Evolutionary conservation across 2,888 invertebrate genomes (phyloP).

Genomic region (Brachypalpus laphriformis): DNA sequence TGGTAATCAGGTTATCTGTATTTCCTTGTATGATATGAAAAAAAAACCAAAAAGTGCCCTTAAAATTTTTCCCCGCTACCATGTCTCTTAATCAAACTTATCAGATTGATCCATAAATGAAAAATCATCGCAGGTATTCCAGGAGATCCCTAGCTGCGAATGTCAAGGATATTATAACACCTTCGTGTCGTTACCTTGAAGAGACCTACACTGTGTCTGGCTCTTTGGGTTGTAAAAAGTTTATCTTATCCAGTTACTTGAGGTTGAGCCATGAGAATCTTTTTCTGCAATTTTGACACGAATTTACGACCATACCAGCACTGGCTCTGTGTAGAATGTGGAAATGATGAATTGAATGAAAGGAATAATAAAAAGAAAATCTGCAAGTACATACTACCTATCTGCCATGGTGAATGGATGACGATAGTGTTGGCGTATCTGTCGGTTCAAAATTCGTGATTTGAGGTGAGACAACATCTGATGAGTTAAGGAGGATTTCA

Average conservation of each 20-base stretch:
- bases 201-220: neutral
- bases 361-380: conserved; percentile 50
- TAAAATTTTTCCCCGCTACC: conserved; percentile 1
- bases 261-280: conserved; percentile 37
- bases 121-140: conserved; percentile 51
- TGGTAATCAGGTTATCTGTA: conserved; percentile 46
- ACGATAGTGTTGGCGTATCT: neutral
- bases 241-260: conserved; percentile 21
- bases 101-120: conserved; percentile 68
- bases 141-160: conserved; percentile 35
- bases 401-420: neutral
- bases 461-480: conserved; percentile 24
- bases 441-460: conserved; percentile 1
- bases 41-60: conserved; percentile 3
- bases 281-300: conserved; percentile 59
- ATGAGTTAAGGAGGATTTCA: neutral
- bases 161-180: conserved; percentile 27
- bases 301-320: conserved; percentile 58
- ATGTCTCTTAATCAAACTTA: conserved; percentile 53
- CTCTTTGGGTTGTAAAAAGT: conserved; percentile 9
- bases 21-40: neutral
- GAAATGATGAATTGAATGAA: conserved; percentile 61
- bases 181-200: conserved; percentile 3
- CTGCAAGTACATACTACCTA: conserved; percentile 18
- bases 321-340: conserved; percentile 37